Evolutionary conservation across 2,113 vertebrate genomes (phyloP), one percentile per base, ranked within the genome.

Genomic region (Proteles cristata): DNA sequence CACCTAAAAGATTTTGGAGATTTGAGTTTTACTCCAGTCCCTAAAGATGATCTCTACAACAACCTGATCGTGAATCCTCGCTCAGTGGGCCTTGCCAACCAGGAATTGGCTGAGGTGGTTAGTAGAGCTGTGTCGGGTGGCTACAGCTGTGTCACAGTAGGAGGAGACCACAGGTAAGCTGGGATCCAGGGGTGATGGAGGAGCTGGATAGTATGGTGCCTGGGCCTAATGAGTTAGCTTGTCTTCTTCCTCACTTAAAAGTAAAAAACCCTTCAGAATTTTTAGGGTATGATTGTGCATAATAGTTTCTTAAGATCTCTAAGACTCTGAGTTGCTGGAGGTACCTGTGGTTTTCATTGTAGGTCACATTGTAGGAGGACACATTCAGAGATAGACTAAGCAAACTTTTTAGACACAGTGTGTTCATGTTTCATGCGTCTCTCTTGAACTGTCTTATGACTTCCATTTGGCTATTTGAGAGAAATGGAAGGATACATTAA

Each of bases 151-250:
- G 97, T 99, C 97, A 99, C 99, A 86, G 96, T 99, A 55, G 99
- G 99, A 90, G 99, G 99, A 9, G 99, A 99, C 95, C 99, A 99
- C 99, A 99, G 99, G 99, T 99, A 96, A 98, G 98, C 76, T 50
- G 17, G 90, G 25, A 96, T 43, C 39, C 14, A 12, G 4, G 19
- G 33, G 11, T 84, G 66, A 50, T 45, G 23, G 53, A 43, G 12
- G 73, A 35, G 23, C 63, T 90, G 43, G 39, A 39, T 4, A 33
- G 66, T 53, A n/a, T n/a, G 50, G 50, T 80, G 5, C 35, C 81
- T 74, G 39, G 92, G 43, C 28, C 55, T 76, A 11, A 76, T 91
- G 39, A 61, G 8, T 71, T 39, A 26, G 61, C 9, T 90, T 80
- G 55, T 79, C 74, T 94, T 28, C 82, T 90, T 97, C 79, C 55